Evolutionary conservation across 1,140 invertebrate genomes (phyloP).

Genomic region (Aphelenchoides besseyi): DNA sequence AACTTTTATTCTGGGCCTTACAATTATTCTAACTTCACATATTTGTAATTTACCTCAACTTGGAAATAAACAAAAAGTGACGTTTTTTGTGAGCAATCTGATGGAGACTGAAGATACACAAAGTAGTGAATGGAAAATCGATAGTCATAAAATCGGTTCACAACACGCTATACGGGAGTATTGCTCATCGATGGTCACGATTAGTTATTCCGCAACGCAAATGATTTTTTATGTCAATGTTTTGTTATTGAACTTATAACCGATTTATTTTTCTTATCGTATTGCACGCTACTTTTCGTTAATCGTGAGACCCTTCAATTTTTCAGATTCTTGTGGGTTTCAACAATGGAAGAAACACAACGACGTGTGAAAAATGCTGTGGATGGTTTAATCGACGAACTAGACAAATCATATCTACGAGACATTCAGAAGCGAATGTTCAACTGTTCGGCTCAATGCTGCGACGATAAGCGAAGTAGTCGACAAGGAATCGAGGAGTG

Average conservation of each 20-base stretch:
- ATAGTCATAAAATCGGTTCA: too few relatives aligned
- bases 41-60: too few relatives aligned
- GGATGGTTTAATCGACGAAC: constrained; percentile 53
- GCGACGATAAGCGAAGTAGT: constrained; percentile 47
- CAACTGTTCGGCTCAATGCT: constrained; percentile 53
- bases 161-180: too few relatives aligned
- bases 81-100: too few relatives aligned
- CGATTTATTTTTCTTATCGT: not conserved
- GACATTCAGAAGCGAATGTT: constrained; percentile 56
- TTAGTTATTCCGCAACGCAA: too few relatives aligned
- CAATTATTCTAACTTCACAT: not conserved
- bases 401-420: constrained; percentile 49
- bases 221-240: too few relatives aligned
- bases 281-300: not conserved
- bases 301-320: too few relatives aligned
- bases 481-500: constrained; percentile 53
- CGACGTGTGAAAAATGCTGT: constrained; percentile 41
- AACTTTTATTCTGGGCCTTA: not conserved
- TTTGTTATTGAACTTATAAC: not conserved
- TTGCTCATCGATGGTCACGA: too few relatives aligned
- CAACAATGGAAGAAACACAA: constrained; percentile 39
- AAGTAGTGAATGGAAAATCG: too few relatives aligned
- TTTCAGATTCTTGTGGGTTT: not conserved
- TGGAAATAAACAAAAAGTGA: too few relatives aligned
- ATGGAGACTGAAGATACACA: too few relatives aligned